Base-by-base conservation (phyloP, 1,140 invertebrate species). In the Xylocopa sonorina region DNA sequence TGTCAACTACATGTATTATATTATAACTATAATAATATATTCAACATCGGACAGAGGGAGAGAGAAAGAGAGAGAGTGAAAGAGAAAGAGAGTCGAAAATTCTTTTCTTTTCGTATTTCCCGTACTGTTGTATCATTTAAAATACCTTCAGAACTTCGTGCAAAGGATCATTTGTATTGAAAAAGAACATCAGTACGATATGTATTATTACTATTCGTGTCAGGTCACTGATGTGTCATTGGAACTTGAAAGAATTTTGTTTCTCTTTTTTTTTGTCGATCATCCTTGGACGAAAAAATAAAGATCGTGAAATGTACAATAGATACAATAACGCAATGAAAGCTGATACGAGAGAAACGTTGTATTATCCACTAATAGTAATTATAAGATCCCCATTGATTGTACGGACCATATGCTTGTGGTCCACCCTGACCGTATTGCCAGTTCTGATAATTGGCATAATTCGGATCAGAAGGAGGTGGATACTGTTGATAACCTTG, bases 391-490 rank as follows among this genome's bases (percentile, higher is more conserved):
- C 95, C 94, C 95, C 95, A 96, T 73, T 96, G 95, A 84, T 95
- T 95, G 80, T 95, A 95, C 32, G 94, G 93, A n/a, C 94, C 93
- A 66, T 95, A 95, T 18, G 92, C 89, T 57, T 93, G 92, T 4
- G 92, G 92, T 55, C 94, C 93, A 46, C 94, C 92, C 82, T 95
- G 95, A 5, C 94, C 94, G 73, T 95, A 95, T 68, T 95, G 94
- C 95, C 95, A 96, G 83, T 95, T 95, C 86, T 95, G 95, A 78
- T 96, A 96, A 79, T 94, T 93, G 0, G 91, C 91, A 68, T 94
- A 94, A 66, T 94, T 94, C 0, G 93, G 93, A 86, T 94, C 94
- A 0, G 93, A 93, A n/a, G 92, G 91, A 0, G 92, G 91, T 66
- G 92, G 93, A 84, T 95, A 95, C 34, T 95, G 95, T 81, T 95